Percentiles rank a stretch among this genome's conserved stretches.
Conservation (phyloP, 2,888 invertebrate species). For the Zeuzera pyrina region DNA sequence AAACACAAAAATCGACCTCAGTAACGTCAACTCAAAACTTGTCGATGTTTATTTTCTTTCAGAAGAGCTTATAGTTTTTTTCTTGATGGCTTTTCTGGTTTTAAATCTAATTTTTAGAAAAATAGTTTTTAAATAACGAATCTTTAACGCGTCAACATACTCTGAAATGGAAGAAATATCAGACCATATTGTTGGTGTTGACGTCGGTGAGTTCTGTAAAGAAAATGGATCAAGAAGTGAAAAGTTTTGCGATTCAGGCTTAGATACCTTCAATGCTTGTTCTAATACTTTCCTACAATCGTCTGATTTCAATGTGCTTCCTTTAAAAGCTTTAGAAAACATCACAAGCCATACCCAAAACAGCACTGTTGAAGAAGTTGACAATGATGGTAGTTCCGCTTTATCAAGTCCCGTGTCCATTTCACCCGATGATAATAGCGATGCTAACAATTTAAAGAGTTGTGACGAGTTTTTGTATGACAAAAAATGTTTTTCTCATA, state of each 20-base stretch:
- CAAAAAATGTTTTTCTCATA: no score
- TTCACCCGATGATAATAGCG: constrained; percentile 22
- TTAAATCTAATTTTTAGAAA: no score
- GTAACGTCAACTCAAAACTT: no score
- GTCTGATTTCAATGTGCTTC: constrained; percentile 33
- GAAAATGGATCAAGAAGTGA: constrained; percentile 33
- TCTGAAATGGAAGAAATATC: constrained; percentile 25
- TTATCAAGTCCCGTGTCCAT: constrained; percentile 24
- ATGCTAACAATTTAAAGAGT: constrained; percentile 15
- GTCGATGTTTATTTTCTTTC: no score
- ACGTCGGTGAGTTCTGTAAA: constrained; percentile 37
- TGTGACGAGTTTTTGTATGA: no score
- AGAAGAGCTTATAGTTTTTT: no score
- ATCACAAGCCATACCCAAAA: neutral
- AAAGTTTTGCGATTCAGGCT: constrained; percentile 39
- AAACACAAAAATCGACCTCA: no score
- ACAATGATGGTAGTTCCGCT: constrained; percentile 18
- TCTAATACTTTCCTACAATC: constrained; percentile 25
- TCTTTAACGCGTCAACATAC: no score
- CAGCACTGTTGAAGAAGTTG: neutral
- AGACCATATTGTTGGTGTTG: constrained; percentile 38
- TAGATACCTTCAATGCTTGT: constrained; percentile 31
- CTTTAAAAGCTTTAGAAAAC: neutral
- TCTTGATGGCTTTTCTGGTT: no score
- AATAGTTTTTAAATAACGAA: no score